These are phyloP conservation scores for Ephestia elutella DNA, from an alignment of 1,140 invertebrate species.

Conservation along the genomic window DNA sequence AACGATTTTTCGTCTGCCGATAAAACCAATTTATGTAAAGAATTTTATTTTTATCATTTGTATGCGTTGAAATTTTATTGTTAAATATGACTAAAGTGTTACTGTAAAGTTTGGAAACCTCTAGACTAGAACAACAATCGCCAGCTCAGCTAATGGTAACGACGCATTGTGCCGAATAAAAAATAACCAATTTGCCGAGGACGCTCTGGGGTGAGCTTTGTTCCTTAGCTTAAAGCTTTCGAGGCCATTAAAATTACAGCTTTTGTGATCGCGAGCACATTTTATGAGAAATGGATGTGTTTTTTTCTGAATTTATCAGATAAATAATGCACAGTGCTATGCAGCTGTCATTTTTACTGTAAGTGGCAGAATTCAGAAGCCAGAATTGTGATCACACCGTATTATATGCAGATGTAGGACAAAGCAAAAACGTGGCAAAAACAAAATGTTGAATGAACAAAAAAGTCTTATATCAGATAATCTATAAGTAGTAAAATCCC, in stretches of 20 bases:
- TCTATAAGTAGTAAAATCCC: too few species aligned
- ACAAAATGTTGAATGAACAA: too few species aligned
- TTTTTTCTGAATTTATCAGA: not conserved
- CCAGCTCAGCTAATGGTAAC: not conserved
- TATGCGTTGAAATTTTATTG: too few species aligned
- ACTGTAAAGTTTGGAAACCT: not conserved
- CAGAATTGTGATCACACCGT: too few species aligned
- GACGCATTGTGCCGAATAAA: conserved; percentile 1
- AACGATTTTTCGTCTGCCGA: too few species aligned
- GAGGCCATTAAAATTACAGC: conserved; percentile 3
- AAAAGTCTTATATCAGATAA: too few species aligned
- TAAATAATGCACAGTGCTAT: not conserved
- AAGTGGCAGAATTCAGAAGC: not conserved
- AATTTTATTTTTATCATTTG: too few species aligned
- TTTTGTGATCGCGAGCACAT: not conserved
- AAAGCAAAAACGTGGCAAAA: too few species aligned
- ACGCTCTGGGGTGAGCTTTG: not conserved
- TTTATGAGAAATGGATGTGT: conserved; percentile 1
- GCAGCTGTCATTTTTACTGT: not conserved
- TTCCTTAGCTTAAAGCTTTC: not conserved
- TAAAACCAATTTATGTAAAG: too few species aligned
- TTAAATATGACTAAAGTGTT: too few species aligned
- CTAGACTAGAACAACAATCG: not conserved
- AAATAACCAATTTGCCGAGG: not conserved
- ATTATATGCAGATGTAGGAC: too few species aligned